phyloP scores from a whole-genome alignment of 1,140 invertebrate genomes.

The Ptiloglossa arizonensis region DNA sequence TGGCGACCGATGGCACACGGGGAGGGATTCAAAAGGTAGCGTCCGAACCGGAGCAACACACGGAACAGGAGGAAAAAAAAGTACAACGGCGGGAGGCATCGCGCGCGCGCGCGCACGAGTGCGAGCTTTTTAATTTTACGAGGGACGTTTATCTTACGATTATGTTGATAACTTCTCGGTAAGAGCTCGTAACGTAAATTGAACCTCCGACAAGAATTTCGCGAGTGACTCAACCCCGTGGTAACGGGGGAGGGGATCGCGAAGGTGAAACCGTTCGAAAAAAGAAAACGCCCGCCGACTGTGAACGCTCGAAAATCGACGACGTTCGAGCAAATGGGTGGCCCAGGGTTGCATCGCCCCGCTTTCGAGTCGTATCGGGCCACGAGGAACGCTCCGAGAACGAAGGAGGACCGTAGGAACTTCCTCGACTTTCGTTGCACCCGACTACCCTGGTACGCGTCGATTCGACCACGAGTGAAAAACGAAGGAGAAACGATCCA shows the following conservation, averaged over 20 bases:
- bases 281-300: neutral
- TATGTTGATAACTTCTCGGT: conserved; percentile 66
- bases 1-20: no score
- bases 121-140: conserved; percentile 66
- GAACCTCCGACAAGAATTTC: conserved; percentile 46
- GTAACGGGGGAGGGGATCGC: neutral
- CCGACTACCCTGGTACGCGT: no score
- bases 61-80: no score
- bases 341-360: neutral
- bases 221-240: conserved; percentile 21
- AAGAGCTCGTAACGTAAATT: conserved; percentile 61
- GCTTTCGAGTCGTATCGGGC: neutral
- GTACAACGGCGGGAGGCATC: neutral
- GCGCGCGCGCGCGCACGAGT: no score
- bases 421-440: no score
- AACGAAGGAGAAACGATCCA: no score
- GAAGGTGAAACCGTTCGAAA: conserved; percentile 13
- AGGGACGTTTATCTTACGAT: conserved; percentile 61
- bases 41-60: neutral
- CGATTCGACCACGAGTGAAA: no score
- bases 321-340: neutral
- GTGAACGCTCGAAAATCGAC: conserved; percentile 32
- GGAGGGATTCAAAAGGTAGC: conserved; percentile 29
- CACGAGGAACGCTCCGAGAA: neutral
- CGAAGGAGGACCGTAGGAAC: no score